A percentile compares a stretch with the other conserved stretches of the same genome.
These are phyloP conservation scores for Cynaeus angustus DNA, from an alignment of 2,888 invertebrate species.

Conservation along the genomic window DNA sequence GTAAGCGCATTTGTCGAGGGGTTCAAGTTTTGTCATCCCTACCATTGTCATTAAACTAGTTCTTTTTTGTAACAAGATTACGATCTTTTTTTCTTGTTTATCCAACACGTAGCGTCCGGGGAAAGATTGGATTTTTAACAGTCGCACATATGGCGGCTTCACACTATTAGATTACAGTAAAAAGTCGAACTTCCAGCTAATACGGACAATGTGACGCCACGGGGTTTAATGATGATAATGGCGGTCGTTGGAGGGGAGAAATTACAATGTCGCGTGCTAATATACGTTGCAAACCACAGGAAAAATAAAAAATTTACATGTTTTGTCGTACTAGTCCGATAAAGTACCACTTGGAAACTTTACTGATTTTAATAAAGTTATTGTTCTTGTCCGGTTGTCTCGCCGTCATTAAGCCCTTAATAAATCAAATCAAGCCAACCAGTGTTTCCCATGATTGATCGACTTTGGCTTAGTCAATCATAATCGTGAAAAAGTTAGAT, in stretches of 20 bases:
- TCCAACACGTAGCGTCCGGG: slow-evolving; percentile 2
- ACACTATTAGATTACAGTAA: slow-evolving; percentile 3
- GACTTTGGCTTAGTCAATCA: slow-evolving; percentile 21
- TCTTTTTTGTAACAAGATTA: slow-evolving; percentile 2
- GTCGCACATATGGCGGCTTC: slow-evolving; percentile 6
- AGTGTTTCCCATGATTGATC: slow-evolving; percentile 24
- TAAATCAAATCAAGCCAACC: slow-evolving; percentile 4
- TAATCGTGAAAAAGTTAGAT: slow-evolving; percentile 20
- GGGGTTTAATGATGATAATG: too few species aligned
- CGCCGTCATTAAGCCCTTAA: slow-evolving; percentile 1
- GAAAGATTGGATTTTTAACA: slow-evolving; percentile 8
- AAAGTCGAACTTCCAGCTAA: slow-evolving; percentile 16
- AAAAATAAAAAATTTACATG: too few species aligned
- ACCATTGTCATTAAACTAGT: slow-evolving; percentile 29
- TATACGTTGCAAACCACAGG: too few species aligned
- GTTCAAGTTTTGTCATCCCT: slow-evolving; percentile 25
- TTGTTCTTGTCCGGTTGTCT: not conserved
- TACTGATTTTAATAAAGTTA: not conserved
- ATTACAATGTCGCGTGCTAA: too few species aligned
- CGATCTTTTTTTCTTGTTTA: slow-evolving; percentile 14
- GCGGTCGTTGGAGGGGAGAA: too few species aligned
- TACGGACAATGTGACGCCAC: slow-evolving; percentile 21
- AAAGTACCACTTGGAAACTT: too few species aligned
- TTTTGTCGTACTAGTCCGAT: too few species aligned
- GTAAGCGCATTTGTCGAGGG: slow-evolving; percentile 33